Base-by-base conservation (phyloP, 2,888 invertebrate species). In the Drosophila kambysellisi region DNA sequence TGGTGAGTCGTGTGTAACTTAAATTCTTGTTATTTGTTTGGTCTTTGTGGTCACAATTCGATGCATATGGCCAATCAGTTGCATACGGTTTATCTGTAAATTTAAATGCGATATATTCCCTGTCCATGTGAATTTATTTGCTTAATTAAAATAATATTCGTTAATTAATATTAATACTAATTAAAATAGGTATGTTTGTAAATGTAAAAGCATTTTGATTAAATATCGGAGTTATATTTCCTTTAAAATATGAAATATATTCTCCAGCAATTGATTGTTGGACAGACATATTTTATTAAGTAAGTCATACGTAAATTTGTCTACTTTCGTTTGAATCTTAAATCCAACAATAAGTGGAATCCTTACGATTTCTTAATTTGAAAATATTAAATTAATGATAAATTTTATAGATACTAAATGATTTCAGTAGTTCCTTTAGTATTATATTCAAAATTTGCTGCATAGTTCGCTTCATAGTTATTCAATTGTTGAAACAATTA, bases 11-110 rank as follows among this genome's bases (percentile, higher is more conserved):
- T 64, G 60, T 81, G 74, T 70, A 68, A 78, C 56, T 74, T 65
- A 35, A 74, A 77, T 85, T 69, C 69, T 65, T 76, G 43, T 74
- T 73, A 64, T 70, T 70, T 76, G 51, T 39, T 56, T 52, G 59
- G 59, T 61, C 67, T 59, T 78, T 82, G 76, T 50, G 81, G 83
- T 68, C 39, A 51, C 56, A 57, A 60, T 69, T 56, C 61, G 25
- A 17, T 68, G 58, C 52, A 52, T 39, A 20, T 39, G 58, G 61
- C 63, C 56, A 56, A 57, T 65, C 48, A 57, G 53, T 56, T 60
- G 7, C 41, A 35, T 6, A 11, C 53, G 33, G 2, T 35, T 56
- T 53, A 25, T 37, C 17, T 39, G 37, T n/a, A 33, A n/a, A 32
- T 33, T 33, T 15, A 52, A 46, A 46, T 25, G 46, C 25, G 8